Base-by-base conservation (phyloP, 2,888 invertebrate genomes). In the Eupithecia vulgata region DNA sequence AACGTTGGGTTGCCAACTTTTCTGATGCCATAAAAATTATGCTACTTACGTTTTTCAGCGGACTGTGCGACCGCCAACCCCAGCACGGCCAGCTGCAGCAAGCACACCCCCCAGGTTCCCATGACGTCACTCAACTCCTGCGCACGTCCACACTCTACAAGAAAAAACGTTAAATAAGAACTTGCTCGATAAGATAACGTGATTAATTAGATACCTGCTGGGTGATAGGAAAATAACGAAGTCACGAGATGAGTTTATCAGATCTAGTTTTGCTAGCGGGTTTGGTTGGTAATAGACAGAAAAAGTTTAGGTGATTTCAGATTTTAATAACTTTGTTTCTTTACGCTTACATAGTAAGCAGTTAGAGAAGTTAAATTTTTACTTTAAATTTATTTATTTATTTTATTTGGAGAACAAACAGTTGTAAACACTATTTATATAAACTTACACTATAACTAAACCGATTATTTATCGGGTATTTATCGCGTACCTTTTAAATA, bases 201-300 rank as follows among this genome's bases (percentile, higher is more conserved):
- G 89, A 91, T 91, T 89, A 81, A 82, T 57, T 57, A 57, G 52
- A 10, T 81, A 89, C 80, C 7, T 34, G 15, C 3, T 15, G 61
- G 10, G 34, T 61, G 88, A 85, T 90, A 91, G 92, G 92, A 92
- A 91, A 92, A 92, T 87, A 85, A 91, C 68, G 82, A 72, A 81
- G 89, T 93, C 93, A 93, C 93, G 93, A 91, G 93, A 90, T 87
- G 86, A 84, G 80, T 59, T 71, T 74, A 68, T 66, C 59, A 37
- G 21, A 35, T 48, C n/a, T 52, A n/a, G 73, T 73, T 45, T 62
- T 48, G 35, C 37, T 64, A 1, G 34, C 35, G 34, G 64, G 6
- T 34, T 34, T 61, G 15, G 37, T 64, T 35, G 35, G 64, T 8
- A n/a, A n/a, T 52, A 13, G 5, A 57, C 5, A 13, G 10, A 52